Percentiles rank a stretch among this genome's conserved stretches.
These are phyloP conservation scores for Xyliphius kryptos DNA, from an alignment of 2,113 vertebrate genomes.

Conservation along the genomic window DNA sequence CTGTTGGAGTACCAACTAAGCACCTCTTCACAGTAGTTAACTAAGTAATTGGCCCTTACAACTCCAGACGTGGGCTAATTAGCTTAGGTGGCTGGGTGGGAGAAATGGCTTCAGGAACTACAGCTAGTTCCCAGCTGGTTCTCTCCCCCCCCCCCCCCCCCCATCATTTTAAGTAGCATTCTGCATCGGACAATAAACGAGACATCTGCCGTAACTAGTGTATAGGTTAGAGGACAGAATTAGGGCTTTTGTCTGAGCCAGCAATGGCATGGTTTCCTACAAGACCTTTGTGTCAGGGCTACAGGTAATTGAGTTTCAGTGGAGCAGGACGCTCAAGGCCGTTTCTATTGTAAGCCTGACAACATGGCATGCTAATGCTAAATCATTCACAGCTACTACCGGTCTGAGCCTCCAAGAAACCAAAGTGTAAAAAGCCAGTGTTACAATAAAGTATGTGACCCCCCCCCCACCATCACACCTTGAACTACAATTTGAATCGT, in stretches of 20 bases:
- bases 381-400: not conserved
- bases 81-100: conserved; percentile 8
- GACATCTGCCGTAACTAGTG: too few species aligned
- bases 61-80: conserved; percentile 14
- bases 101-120: not conserved
- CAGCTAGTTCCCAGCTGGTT: not conserved
- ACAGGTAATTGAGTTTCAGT: conserved; percentile 19
- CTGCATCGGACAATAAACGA: too few species aligned
- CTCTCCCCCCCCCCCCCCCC: too few species aligned
- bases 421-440: too few species aligned
- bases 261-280: conserved; percentile 1
- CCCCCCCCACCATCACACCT: too few species aligned
- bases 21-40: conserved; percentile 19
- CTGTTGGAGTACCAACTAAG: conserved; percentile 22
- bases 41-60: conserved; percentile 27
- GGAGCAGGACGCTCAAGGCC: conserved; percentile 4
- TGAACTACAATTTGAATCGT: too few species aligned
- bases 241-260: not conserved
- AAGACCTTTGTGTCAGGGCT: conserved; percentile 28
- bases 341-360: conserved; percentile 16
- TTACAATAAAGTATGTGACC: too few species aligned
- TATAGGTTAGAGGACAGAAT: not conserved
- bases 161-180: too few species aligned
- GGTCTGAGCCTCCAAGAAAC: not conserved
- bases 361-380: not conserved